phyloP scores from a whole-genome alignment of 2,113 vertebrate species.

The Hypanus sabinus region DNA sequence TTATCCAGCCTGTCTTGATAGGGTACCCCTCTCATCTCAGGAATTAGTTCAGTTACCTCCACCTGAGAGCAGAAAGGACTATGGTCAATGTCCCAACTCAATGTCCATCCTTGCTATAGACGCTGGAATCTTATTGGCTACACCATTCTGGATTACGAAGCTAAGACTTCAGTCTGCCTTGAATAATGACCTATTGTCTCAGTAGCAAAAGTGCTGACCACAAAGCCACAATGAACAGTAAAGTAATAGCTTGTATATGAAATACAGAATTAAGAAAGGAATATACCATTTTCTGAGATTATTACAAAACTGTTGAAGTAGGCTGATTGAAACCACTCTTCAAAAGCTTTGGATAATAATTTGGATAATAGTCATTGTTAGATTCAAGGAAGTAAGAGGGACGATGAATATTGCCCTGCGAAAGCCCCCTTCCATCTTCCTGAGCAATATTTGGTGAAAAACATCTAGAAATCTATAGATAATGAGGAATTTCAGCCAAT shows the following conservation, averaged over 20 bases:
- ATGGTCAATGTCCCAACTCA: background rate
- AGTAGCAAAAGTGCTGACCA: background rate
- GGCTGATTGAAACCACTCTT: conserved; percentile 6
- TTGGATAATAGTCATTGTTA: background rate
- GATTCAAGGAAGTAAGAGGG: background rate
- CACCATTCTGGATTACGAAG: background rate
- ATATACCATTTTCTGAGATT: background rate
- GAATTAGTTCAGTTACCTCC: background rate
- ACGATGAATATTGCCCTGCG: background rate
- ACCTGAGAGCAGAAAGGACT: background rate
- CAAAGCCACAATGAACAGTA: background rate
- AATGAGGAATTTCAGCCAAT: background rate
- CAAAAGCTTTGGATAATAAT: background rate
- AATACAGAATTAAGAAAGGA: background rate
- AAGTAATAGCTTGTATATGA: no score
- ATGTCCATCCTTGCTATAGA: background rate
- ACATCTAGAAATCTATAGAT: no score
- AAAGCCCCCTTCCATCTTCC: background rate
- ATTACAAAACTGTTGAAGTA: background rate
- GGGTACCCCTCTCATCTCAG: no score
- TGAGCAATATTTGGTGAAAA: background rate
- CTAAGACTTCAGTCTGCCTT: no score
- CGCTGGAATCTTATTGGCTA: background rate
- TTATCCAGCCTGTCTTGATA: no score
- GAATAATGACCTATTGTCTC: background rate